These are phyloP conservation scores for Eudasyphora cyanicolor DNA, from an alignment of 2,888 invertebrate genomes.

Conservation along the genomic window DNA sequence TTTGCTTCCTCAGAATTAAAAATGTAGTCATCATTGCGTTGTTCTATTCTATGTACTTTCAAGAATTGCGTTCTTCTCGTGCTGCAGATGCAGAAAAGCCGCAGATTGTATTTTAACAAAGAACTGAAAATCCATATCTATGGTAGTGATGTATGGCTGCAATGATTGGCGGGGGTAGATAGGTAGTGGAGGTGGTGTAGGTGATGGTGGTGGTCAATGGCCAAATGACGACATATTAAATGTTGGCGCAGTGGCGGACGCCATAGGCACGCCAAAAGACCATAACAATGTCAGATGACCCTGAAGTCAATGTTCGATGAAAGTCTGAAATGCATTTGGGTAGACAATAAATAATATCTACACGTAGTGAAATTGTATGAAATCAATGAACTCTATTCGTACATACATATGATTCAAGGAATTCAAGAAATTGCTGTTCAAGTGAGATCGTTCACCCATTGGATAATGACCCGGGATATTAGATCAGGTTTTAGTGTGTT, in stretches of 20 bases:
- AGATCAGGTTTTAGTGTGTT: too few relatives aligned
- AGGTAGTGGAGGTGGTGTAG: constrained; percentile 5
- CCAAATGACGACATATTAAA: constrained; percentile 12
- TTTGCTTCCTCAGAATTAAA: neutral
- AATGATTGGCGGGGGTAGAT: too few relatives aligned
- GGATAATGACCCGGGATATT: too few relatives aligned
- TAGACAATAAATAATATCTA: too few relatives aligned
- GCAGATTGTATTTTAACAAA: constrained; percentile 28
- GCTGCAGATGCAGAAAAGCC: neutral
- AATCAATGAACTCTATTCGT: too few relatives aligned
- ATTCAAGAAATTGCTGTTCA: too few relatives aligned
- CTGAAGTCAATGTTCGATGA: neutral
- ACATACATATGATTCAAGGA: too few relatives aligned
- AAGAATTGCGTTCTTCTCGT: constrained; percentile 47
- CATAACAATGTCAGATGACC: neutral
- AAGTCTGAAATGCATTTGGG: neutral
- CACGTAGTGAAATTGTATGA: too few relatives aligned
- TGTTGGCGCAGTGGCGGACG: neutral
- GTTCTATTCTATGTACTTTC: neutral
- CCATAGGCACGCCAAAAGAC: neutral
- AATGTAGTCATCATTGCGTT: neutral
- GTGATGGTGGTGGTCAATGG: neutral
- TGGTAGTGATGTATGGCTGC: too few relatives aligned
- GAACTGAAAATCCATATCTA: constrained; percentile 46
- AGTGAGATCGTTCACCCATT: too few relatives aligned